These are phyloP conservation scores for Rynchops niger DNA, from an alignment of 2,113 vertebrate genomes.

Conservation along the genomic window DNA sequence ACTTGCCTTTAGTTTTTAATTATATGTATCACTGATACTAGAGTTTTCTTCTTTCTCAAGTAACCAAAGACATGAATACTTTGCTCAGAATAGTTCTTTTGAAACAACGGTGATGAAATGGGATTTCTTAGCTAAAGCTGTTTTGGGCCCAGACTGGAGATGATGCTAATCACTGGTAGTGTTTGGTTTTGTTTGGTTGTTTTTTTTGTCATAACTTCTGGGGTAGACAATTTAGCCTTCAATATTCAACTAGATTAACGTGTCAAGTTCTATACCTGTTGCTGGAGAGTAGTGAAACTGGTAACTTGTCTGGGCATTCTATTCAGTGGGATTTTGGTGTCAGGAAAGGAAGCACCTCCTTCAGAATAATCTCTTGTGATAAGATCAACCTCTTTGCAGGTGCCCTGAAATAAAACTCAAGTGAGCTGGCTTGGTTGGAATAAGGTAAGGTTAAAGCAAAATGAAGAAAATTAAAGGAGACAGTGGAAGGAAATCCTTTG, in stretches of 20 bases:
- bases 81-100: neutral
- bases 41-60: neutral
- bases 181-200: neutral
- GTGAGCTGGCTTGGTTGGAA: neutral
- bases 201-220: neutral
- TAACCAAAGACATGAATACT: neutral
- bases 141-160: neutral
- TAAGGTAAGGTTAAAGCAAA: neutral
- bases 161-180: fast-evolving
- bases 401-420: neutral
- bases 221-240: neutral
- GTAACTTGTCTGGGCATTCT: neutral
- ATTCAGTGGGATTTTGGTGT: neutral
- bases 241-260: neutral
- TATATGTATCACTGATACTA: neutral
- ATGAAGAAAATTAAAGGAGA: neutral
- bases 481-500: neutral
- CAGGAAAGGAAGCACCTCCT: neutral
- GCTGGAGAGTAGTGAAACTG: neutral
- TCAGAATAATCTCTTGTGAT: neutral
- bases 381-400: neutral
- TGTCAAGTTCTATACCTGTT: neutral
- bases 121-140: neutral
- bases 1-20: neutral
- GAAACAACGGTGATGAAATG: neutral